phyloP scores from a whole-genome alignment of 1,140 invertebrate species.

The Drosophila littoralis region DNA sequence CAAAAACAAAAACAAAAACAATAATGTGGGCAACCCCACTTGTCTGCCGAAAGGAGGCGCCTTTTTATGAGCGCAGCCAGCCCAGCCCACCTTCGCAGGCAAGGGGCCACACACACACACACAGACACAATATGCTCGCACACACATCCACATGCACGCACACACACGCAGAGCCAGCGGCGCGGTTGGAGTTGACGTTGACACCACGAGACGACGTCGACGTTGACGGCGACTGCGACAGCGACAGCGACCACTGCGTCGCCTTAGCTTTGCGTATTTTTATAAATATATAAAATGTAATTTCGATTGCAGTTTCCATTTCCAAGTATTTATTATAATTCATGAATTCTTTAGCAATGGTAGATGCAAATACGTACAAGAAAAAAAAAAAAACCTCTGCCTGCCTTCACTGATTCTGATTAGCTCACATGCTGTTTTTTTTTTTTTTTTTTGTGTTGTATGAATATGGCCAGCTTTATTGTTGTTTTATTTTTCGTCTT shows the following conservation, averaged over 20 bases:
- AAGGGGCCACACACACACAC: slow-evolving; percentile 32
- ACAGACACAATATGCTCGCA: slow-evolving; percentile 13
- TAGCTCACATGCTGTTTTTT: slow-evolving; percentile 51
- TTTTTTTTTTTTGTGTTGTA: slow-evolving; percentile 39
- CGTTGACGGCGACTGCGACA: slow-evolving; percentile 23
- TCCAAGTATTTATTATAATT: slow-evolving; percentile 19
- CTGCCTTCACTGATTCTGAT: slow-evolving; percentile 47
- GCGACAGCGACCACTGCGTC: slow-evolving; percentile 22
- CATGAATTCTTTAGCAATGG: slow-evolving; percentile 11
- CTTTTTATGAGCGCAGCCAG: slow-evolving; percentile 20
- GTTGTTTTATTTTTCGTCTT: slow-evolving; percentile 57
- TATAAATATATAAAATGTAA: slow-evolving; percentile 43
- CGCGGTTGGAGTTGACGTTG: slow-evolving; percentile 50
- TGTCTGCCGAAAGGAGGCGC: slow-evolving; percentile 29
- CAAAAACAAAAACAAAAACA: slow-evolving; percentile 6
- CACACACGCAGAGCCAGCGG: slow-evolving; percentile 12
- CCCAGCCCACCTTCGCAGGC: slow-evolving; percentile 26
- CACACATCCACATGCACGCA: slow-evolving; percentile 5
- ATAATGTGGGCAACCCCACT: slow-evolving; percentile 25
- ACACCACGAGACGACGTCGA: slow-evolving; percentile 49
- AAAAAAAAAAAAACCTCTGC: slow-evolving; percentile 27
- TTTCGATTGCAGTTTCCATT: slow-evolving; percentile 30
- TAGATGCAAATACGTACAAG: background rate
- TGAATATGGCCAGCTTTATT: slow-evolving; percentile 57
- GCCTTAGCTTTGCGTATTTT: slow-evolving; percentile 39